Evolutionary conservation across 2,888 invertebrate genomes (phyloP), one percentile per base, ranked within the genome.

Genomic region (Agrochola litura): DNA sequence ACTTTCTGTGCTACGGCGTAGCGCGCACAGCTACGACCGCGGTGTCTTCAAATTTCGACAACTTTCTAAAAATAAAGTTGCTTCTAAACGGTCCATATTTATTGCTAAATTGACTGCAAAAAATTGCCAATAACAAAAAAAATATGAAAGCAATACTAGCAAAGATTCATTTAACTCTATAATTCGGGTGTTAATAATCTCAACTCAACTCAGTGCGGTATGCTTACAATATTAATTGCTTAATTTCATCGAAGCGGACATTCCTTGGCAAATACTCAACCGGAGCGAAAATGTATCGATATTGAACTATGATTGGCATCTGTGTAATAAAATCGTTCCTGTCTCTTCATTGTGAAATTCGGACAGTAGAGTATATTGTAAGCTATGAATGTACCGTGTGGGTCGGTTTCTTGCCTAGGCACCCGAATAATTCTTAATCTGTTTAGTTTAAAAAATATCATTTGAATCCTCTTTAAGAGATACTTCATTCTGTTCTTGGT

Each of bases 291-390:
- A 43, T 77, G 52, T 61, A 46, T 79, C 43, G 52, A 54, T 30
- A 56, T 76, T 46, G 79, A 79, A 77, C 58, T 58, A 79, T 76
- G 49, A 58, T 19, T 43, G 58, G 79, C 14, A 60, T 68, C 14
- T 30, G 12, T n/a, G 30, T 68, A 30, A 68, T 60, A 43, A 49
- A 43, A 19, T 19, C 16, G 67, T 68, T 67, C n/a, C 14, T 22
- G 25, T 19, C 25, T 12, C 4, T 56, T 65, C 22, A 65, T 76
- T 65, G 37, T 41, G 54, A 19, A 78, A 64, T 22, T 54, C 8
- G 10, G 22, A 25, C 22, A 14, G 25, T 37, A 37, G 37, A 37
- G 37, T 37, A 37, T 37, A 37, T 37, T 37, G 37, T 37, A 37
- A 2, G 37, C 2, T 37, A 37, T 37, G 37, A 37, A 37, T 37